Evolutionary conservation across 2,888 invertebrate species (phyloP).

Genomic region (Branchipolynoe longqiensis): DNA sequence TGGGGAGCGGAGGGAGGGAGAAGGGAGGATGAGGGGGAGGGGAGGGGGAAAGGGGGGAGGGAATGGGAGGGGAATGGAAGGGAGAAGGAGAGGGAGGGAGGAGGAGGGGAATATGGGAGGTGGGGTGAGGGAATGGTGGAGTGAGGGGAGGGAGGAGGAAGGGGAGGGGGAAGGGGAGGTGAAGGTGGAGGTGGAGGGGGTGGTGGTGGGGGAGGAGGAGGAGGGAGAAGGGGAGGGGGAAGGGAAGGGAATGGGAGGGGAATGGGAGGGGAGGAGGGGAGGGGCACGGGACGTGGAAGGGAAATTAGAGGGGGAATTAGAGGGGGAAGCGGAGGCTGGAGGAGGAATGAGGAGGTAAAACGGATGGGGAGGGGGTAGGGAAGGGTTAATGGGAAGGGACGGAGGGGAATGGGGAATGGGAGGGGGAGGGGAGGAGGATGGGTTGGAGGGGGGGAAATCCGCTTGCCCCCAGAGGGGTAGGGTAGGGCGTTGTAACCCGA

Average conservation of each 20-base stretch:
- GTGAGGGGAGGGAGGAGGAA: conserved; percentile 9
- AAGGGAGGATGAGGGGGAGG: too few relatives aligned
- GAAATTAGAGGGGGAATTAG: conserved; percentile 23
- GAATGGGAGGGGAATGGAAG: too few relatives aligned
- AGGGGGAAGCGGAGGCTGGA: too few relatives aligned
- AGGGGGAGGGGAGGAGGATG: conserved; percentile 33
- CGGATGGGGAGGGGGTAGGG: conserved; percentile 1
- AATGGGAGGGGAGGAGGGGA: conserved; percentile 21
- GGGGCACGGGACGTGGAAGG: conserved; percentile 2
- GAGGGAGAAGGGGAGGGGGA: neutral
- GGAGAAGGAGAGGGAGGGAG: conserved; percentile 36
- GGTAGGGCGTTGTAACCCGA: too few relatives aligned
- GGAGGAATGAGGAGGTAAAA: conserved; percentile 11
- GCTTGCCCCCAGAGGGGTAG: too few relatives aligned
- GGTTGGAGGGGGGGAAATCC: too few relatives aligned
- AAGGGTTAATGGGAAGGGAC: conserved; percentile 5
- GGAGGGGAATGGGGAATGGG: conserved; percentile 19
- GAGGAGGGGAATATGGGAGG: neutral
- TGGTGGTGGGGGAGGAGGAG: neutral
- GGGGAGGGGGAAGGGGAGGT: neutral
- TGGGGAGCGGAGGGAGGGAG: too few relatives aligned
- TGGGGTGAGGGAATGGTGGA: neutral
- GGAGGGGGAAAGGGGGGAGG: too few relatives aligned
- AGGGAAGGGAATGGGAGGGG: neutral
- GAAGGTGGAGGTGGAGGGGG: neutral